A percentile compares a stretch with the other conserved stretches of the same genome.
phyloP scores from a whole-genome alignment of 1,140 invertebrate species.

The Drosophila arawakana region DNA sequence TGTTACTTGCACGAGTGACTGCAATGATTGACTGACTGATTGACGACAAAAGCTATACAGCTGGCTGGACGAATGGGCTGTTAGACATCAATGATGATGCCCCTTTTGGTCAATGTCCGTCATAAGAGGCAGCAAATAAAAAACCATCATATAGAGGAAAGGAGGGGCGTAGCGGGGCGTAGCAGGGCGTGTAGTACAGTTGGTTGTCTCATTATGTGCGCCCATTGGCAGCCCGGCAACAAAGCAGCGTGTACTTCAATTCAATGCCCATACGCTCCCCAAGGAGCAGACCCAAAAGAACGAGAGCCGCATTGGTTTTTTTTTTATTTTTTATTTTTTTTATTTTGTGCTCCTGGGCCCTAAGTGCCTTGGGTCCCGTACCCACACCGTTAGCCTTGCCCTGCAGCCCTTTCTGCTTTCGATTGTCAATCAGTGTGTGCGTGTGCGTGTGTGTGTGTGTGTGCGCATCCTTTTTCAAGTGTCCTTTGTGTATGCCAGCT shows the following conservation, averaged over 20 bases:
- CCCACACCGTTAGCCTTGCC: neutral
- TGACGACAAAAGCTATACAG: neutral
- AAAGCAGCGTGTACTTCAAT: constrained; percentile 23
- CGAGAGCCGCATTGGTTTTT: constrained; percentile 31
- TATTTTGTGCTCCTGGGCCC: constrained; percentile 10
- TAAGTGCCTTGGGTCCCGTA: constrained; percentile 29
- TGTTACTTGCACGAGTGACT: neutral
- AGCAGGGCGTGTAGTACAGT: neutral
- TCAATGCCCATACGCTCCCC: constrained; percentile 26
- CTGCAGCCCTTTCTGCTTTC: neutral
- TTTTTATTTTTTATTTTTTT: neutral
- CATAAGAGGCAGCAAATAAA: constrained; percentile 18
- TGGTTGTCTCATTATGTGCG: constrained; percentile 47
- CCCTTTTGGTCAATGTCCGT: constrained; percentile 20
- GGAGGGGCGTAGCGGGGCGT: neutral
- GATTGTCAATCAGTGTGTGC: constrained; percentile 1
- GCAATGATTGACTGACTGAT: neutral
- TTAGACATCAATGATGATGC: neutral
- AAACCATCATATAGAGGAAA: neutral
- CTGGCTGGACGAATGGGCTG: neutral
- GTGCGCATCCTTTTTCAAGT: constrained; percentile 42
- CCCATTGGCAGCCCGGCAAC: constrained; percentile 36
- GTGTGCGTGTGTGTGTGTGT: constrained; percentile 28
- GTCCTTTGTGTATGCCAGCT: constrained; percentile 40
- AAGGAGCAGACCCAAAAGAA: constrained; percentile 21